A percentile compares a stretch with the other conserved stretches of the same genome.
These are phyloP conservation scores for Lacanobia oleracea DNA, from an alignment of 2,888 invertebrate species.

Conservation along the genomic window DNA sequence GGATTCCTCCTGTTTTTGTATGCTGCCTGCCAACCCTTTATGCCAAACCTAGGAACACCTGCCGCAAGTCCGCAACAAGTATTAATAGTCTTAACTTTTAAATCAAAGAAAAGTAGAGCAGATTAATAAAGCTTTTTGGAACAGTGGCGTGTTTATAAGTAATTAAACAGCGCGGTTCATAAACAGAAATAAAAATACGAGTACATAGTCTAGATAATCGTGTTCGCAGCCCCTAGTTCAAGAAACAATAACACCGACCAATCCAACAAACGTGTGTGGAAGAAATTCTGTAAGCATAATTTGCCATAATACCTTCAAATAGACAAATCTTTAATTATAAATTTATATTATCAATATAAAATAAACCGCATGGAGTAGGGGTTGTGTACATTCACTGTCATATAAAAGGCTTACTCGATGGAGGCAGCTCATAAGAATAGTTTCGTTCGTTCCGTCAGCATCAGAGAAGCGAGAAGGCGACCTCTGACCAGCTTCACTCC, in stretches of 20 bases:
- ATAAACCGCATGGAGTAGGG: conserved; percentile 79
- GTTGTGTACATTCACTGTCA: conserved; percentile 85
- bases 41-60: neutral
- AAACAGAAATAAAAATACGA: conserved; percentile 27
- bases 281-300: conserved; percentile 39
- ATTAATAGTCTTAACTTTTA: neutral
- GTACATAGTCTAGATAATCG: conserved; percentile 2
- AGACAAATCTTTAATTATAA: conserved; percentile 64
- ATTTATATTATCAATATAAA: conserved; percentile 71
- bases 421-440: conserved; percentile 75
- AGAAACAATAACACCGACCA: conserved; percentile 27
- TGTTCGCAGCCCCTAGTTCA: conserved; percentile 8
- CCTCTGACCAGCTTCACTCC: conserved; percentile 68
- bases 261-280: conserved; percentile 9
- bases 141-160: conserved; percentile 7
- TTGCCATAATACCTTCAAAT: conserved; percentile 32
- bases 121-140: neutral
- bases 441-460: conserved; percentile 72
- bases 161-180: conserved; percentile 14
- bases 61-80: neutral
- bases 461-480: conserved; percentile 71
- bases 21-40: neutral
- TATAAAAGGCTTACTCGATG: conserved; percentile 82
- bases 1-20: neutral
- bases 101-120: neutral